phyloP scores from a whole-genome alignment of 2,113 vertebrate genomes.

The Menura novaehollandiae region DNA sequence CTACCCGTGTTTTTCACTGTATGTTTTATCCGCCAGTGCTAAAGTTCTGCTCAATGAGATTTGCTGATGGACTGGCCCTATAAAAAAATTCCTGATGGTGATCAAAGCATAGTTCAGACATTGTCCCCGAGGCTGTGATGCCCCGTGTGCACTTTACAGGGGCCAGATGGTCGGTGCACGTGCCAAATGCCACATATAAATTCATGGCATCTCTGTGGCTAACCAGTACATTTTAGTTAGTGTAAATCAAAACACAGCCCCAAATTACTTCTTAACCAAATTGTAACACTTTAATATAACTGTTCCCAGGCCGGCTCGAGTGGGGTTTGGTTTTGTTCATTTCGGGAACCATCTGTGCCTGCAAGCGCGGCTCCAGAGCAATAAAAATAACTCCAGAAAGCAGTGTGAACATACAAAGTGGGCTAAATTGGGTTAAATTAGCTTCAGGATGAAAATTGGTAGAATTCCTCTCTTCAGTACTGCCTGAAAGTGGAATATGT shows the following conservation, averaged over 20 bases:
- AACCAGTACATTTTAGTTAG: background rate
- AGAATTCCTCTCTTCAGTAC: background rate
- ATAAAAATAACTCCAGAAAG: background rate
- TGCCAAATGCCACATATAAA: constrained; percentile 26
- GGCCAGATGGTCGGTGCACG: constrained; percentile 41
- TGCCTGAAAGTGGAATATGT: background rate
- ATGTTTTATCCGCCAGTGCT: background rate
- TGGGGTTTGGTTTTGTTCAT: constrained; percentile 17
- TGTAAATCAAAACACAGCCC: constrained; percentile 49
- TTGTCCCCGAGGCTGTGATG: background rate
- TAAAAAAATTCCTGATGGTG: background rate
- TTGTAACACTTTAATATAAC: background rate
- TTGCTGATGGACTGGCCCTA: background rate
- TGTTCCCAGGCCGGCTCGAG: background rate
- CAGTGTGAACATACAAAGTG: background rate
- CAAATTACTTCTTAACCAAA: constrained; percentile 41
- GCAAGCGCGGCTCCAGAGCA: background rate
- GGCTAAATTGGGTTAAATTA: background rate
- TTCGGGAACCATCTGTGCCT: constrained; percentile 46
- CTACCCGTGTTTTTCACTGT: background rate
- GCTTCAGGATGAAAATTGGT: background rate
- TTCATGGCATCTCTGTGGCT: constrained; percentile 24
- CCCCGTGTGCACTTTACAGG: background rate
- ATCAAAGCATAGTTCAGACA: background rate
- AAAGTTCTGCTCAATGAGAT: background rate